Evolutionary conservation across 2,797 vertebrate species (phyloP).

Genomic region (Tiaroga cobitis): DNA sequence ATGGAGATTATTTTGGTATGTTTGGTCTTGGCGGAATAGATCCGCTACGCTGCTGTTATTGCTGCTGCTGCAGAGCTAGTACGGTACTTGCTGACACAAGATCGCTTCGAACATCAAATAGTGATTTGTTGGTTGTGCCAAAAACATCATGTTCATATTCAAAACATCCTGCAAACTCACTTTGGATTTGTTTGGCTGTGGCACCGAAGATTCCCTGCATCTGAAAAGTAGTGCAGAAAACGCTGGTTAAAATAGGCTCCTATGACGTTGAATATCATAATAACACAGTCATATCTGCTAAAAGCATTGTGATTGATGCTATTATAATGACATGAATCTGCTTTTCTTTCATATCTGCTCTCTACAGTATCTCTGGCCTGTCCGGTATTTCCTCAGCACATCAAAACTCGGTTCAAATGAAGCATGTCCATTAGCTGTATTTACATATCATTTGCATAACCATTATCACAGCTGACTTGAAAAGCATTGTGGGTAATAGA

Average conservation of each 20-base stretch:
- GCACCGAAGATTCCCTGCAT: background rate
- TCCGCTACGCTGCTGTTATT: too few species aligned
- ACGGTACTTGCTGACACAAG: background rate
- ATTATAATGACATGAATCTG: background rate
- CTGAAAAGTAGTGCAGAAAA: background rate
- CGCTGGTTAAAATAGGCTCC: background rate
- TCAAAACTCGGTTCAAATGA: slow-evolving; percentile 23
- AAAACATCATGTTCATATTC: background rate
- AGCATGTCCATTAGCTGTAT: slow-evolving; percentile 52
- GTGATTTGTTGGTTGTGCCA: too few species aligned
- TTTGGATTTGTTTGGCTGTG: background rate
- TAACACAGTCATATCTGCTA: background rate
- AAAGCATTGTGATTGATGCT: background rate
- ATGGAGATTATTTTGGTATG: too few species aligned
- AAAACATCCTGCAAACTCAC: background rate
- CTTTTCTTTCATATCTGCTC: background rate
- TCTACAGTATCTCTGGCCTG: background rate
- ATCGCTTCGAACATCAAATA: too few species aligned
- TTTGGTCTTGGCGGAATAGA: too few species aligned
- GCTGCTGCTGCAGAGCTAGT: too few species aligned
- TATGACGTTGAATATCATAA: background rate
- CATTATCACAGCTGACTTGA: slow-evolving; percentile 52
- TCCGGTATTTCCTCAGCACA: slow-evolving; percentile 13
- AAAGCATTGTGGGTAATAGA: slow-evolving; percentile 49
- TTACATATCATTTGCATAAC: slow-evolving; percentile 63